Evolutionary conservation across 2,888 invertebrate genomes (phyloP).

Genomic region (Chrysomela aeneicollis): DNA sequence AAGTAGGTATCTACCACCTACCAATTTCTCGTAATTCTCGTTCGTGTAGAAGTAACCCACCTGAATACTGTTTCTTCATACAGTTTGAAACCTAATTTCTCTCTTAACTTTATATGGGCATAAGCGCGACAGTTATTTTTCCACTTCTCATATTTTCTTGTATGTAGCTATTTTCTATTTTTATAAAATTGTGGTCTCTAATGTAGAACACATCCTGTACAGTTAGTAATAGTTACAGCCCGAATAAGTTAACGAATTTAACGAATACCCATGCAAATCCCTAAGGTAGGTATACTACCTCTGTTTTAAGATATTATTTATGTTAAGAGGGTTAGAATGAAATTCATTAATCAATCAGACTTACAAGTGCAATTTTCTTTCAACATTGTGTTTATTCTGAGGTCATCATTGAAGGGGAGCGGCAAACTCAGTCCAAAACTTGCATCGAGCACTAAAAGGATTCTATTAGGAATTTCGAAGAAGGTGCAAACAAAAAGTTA

Average conservation of each 20-base stretch:
- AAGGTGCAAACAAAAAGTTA: background rate
- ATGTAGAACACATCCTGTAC: background rate
- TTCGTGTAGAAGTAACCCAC: slow-evolving; percentile 1
- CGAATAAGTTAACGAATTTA: too few relatives aligned
- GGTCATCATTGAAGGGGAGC: slow-evolving; percentile 1
- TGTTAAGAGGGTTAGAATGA: background rate
- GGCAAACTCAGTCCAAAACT: background rate
- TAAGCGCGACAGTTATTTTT: background rate
- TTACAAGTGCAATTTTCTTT: slow-evolving; percentile 5
- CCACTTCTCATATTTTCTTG: background rate
- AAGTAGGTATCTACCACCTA: background rate
- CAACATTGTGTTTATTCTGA: slow-evolving; percentile 4
- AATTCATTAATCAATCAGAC: background rate
- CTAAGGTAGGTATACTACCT: too few relatives aligned
- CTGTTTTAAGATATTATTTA: background rate
- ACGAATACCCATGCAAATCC: too few relatives aligned
- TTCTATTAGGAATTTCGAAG: background rate
- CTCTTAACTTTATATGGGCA: background rate
- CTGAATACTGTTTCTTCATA: background rate
- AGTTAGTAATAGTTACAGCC: background rate
- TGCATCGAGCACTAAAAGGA: background rate
- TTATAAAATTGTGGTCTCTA: background rate
- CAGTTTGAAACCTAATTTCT: background rate
- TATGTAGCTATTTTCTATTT: background rate
- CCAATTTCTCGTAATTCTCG: background rate